phyloP scores from a whole-genome alignment of 2,113 vertebrate species.

The Xiphophorus couchianus region DNA sequence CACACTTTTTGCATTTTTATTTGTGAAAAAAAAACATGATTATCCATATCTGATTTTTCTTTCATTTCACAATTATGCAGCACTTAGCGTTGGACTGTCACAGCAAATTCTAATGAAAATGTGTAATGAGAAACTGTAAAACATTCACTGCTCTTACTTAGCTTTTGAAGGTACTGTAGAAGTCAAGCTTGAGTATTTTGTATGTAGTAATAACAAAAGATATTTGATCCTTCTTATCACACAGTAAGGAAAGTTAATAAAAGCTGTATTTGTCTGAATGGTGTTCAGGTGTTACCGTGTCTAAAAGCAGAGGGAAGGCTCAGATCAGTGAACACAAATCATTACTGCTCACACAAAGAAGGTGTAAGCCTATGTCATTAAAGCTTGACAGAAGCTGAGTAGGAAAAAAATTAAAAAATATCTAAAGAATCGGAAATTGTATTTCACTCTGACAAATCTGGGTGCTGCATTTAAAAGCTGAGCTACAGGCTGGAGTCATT shows the following conservation, averaged over 20 bases:
- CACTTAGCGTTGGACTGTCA: no score
- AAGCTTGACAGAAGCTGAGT: background rate
- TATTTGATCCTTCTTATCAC: background rate
- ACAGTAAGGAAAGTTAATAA: background rate
- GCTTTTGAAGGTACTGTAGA: no score
- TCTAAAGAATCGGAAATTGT: background rate
- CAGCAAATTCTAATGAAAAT: no score
- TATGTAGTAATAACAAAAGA: background rate
- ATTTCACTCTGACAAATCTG: background rate
- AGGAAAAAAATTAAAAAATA: background rate
- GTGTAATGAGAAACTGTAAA: no score
- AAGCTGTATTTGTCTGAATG: background rate
- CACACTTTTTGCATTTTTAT: no score
- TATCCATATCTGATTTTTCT: no score
- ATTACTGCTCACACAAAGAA: background rate
- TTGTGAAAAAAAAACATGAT: no score
- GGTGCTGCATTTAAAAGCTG: background rate
- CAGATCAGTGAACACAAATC: background rate
- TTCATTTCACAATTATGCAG: no score
- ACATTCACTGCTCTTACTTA: no score
- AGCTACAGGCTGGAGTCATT: background rate
- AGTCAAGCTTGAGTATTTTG: background rate
- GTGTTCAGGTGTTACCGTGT: background rate
- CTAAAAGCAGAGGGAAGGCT: background rate
- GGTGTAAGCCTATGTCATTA: background rate